Evolutionary conservation across 64 coral and sea anemone genomes (phyloP).

Genomic region (Stichodactyla helianthus): DNA sequence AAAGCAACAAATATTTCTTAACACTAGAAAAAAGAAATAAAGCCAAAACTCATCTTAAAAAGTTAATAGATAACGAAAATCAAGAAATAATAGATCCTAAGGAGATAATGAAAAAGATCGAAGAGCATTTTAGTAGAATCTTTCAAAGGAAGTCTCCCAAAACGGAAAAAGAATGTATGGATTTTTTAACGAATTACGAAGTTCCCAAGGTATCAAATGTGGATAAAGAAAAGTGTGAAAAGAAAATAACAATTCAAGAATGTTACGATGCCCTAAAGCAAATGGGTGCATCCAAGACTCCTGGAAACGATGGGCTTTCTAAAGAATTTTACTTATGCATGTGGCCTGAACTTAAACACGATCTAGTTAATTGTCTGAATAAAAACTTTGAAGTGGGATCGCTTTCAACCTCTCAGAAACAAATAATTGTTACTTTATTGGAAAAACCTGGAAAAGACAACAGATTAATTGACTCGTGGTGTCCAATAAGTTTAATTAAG

Average conservation of each 20-base stretch:
- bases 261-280: neutral
- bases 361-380: slow-evolving; percentile 5
- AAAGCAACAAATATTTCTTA: slow-evolving; percentile 41
- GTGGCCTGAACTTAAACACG: neutral
- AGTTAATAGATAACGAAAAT: slow-evolving; percentile 6
- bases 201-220: too few species aligned
- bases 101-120: neutral
- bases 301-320: slow-evolving; percentile 8
- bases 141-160: neutral
- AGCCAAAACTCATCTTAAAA: slow-evolving; percentile 13
- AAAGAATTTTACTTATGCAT: slow-evolving; percentile 16
- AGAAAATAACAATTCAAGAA: neutral
- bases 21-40: slow-evolving; percentile 33
- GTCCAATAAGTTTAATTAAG: neutral
- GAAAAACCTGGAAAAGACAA: slow-evolving; percentile 19
- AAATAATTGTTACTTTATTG: neutral
- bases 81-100: neutral
- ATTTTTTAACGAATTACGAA: too few species aligned
- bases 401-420: neutral
- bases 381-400: neutral
- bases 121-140: neutral
- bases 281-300: slow-evolving; percentile 8
- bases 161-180: neutral
- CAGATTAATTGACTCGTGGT: neutral
- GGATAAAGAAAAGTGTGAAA: too few species aligned